Conservation (phyloP, 2,113 vertebrate species). For the Melanerpes aurifrons region DNA sequence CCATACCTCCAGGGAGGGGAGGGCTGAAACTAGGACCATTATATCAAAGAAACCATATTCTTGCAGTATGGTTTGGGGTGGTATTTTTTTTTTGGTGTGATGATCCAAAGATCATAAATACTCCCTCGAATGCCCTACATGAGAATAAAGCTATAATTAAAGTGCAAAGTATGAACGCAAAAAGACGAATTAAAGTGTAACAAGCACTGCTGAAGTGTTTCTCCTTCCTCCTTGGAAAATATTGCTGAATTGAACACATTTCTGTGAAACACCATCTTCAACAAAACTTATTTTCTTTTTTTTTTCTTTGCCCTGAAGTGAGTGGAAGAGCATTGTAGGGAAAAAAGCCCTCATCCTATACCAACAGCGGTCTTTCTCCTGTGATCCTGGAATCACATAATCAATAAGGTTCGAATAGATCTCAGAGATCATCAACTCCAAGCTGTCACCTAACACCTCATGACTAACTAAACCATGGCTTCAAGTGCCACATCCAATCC, state of each 20-base stretch:
- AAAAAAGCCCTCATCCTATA: neutral
- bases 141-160: constrained; percentile 59
- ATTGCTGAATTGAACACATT: constrained; percentile 15
- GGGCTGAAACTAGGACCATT: neutral
- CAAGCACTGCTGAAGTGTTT: neutral
- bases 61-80: neutral
- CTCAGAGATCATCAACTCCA: too few relatives aligned
- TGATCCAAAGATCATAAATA: constrained; percentile 9
- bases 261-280: constrained; percentile 9
- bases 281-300: neutral
- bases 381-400: neutral
- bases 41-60: neutral
- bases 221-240: constrained; percentile 27
- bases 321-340: neutral
- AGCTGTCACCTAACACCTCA: too few relatives aligned
- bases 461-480: too few relatives aligned
- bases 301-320: neutral
- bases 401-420: too few relatives aligned
- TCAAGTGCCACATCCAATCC: too few relatives aligned
- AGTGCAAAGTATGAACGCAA: constrained; percentile 27
- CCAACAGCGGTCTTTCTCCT: neutral
- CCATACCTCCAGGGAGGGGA: neutral
- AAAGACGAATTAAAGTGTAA: neutral
- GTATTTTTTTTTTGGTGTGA: neutral
- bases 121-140: neutral